Conservation (phyloP, 1,140 invertebrate genomes). For the Heliconius hermathena region DNA sequence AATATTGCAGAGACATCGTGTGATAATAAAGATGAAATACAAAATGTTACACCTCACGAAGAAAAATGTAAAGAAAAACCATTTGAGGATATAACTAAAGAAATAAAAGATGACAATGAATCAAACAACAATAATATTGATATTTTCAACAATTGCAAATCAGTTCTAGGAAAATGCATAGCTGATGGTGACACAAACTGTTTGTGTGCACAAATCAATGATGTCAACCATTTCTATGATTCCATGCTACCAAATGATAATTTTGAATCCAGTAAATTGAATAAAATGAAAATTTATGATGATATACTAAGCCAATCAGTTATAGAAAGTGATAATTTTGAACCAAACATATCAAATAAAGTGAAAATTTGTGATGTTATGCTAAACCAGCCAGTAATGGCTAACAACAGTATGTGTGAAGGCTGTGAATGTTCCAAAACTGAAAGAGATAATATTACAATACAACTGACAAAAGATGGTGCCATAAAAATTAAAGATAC, state of each 20-base stretch:
- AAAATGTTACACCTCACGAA: neutral
- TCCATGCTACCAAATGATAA: constrained; percentile 38
- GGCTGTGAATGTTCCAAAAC: constrained; percentile 49
- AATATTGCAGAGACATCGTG: neutral
- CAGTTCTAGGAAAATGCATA: constrained; percentile 55
- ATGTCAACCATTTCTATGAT: constrained; percentile 45
- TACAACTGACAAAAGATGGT: constrained; percentile 59
- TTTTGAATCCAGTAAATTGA: constrained; percentile 30
- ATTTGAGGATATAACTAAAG: neutral
- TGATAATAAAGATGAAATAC: neutral
- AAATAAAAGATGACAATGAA: constrained; percentile 18
- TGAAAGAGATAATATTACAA: constrained; percentile 29
- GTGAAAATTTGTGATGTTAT: neutral
- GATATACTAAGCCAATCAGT: constrained; percentile 5
- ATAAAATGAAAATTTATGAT: constrained; percentile 12
- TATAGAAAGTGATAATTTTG: constrained; percentile 24
- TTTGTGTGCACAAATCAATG: constrained; percentile 52
- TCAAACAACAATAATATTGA: constrained; percentile 29
- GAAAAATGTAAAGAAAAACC: neutral
- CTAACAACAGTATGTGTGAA: constrained; percentile 40
- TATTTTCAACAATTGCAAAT: constrained; percentile 47
- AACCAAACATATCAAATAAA: constrained; percentile 28
- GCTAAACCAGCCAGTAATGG: constrained; percentile 6
- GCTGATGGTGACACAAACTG: constrained; percentile 43
- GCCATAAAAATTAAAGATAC: constrained; percentile 65